Percentiles rank a stretch among this genome's conserved stretches.
phyloP scores from a whole-genome alignment of 2,113 vertebrate genomes.

The Axis porcinus region DNA sequence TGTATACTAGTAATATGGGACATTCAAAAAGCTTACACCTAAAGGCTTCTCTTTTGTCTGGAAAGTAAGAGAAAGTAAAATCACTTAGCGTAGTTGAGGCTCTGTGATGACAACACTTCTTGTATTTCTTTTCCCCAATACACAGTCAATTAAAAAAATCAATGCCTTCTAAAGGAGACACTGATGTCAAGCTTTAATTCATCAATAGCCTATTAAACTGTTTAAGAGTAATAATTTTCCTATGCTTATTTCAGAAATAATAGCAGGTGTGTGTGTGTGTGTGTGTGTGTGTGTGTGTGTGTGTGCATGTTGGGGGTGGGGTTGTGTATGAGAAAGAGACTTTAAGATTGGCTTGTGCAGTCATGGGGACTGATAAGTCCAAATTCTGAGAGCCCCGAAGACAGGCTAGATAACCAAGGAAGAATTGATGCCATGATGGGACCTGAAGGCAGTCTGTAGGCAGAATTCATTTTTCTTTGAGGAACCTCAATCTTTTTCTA shows the following conservation, averaged over 20 bases:
- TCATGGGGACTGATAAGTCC: neutral
- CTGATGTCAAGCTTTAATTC: neutral
- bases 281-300: neutral
- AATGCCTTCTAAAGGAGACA: neutral
- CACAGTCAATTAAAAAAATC: neutral
- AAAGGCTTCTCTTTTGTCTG: neutral
- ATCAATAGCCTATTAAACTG: neutral
- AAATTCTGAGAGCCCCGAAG: neutral
- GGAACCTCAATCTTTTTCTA: neutral
- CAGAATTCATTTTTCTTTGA: neutral
- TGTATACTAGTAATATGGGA: neutral
- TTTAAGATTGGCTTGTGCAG: neutral
- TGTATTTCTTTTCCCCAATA: neutral
- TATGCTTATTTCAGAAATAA: neutral
- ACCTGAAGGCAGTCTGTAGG: neutral
- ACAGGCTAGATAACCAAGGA: neutral
- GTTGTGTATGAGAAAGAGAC: neutral
- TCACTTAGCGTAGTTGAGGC: neutral
- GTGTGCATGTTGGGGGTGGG: neutral
- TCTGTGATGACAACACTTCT: neutral
- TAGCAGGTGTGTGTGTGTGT: neutral
- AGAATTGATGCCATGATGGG: rapidly evolving
- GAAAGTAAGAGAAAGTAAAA: neutral
- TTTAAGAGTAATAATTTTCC: neutral
- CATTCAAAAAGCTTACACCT: neutral